A percentile compares a stretch with the other conserved stretches of the same genome.
These are phyloP conservation scores for Micrasema longulum DNA, from an alignment of 1,140 invertebrate species.

Conservation along the genomic window DNA sequence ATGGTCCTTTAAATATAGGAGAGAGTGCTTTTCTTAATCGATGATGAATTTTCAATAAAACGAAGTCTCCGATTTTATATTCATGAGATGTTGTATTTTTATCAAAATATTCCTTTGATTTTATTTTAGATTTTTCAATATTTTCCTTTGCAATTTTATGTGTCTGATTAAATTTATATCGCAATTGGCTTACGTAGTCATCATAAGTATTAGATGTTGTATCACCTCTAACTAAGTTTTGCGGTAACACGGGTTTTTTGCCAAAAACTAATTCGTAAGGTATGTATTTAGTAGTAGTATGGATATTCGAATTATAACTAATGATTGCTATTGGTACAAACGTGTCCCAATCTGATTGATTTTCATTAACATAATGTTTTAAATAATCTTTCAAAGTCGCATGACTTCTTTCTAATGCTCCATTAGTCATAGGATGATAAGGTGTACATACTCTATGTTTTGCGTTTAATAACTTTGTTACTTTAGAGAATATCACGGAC, in stretches of 20 bases:
- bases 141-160: slow-evolving; percentile 54
- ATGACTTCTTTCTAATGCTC: slow-evolving; percentile 58
- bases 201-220: slow-evolving; percentile 56
- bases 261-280: slow-evolving; percentile 64
- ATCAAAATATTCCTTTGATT: slow-evolving; percentile 56
- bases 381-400: slow-evolving; percentile 58
- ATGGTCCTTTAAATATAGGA: slow-evolving; percentile 26
- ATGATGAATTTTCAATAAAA: slow-evolving; percentile 14
- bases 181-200: slow-evolving; percentile 55
- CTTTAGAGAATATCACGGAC: slow-evolving; percentile 35
- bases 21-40: slow-evolving; percentile 28
- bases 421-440: slow-evolving; percentile 57
- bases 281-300: slow-evolving; percentile 59
- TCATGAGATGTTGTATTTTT: slow-evolving; percentile 45
- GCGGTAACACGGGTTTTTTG: slow-evolving; percentile 55
- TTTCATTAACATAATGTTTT: slow-evolving; percentile 56
- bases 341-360: slow-evolving; percentile 58
- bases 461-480: slow-evolving; percentile 51
- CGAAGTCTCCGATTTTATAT: slow-evolving; percentile 51
- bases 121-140: slow-evolving; percentile 50
- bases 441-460: slow-evolving; percentile 52
- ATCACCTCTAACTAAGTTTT: slow-evolving; percentile 43
- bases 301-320: slow-evolving; percentile 54
- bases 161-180: slow-evolving; percentile 56
- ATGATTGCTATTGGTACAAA: slow-evolving; percentile 57